Percentiles rank a stretch among this genome's conserved stretches.
Conservation (phyloP, 2,888 invertebrate species). For the Folsomia manolachei region DNA sequence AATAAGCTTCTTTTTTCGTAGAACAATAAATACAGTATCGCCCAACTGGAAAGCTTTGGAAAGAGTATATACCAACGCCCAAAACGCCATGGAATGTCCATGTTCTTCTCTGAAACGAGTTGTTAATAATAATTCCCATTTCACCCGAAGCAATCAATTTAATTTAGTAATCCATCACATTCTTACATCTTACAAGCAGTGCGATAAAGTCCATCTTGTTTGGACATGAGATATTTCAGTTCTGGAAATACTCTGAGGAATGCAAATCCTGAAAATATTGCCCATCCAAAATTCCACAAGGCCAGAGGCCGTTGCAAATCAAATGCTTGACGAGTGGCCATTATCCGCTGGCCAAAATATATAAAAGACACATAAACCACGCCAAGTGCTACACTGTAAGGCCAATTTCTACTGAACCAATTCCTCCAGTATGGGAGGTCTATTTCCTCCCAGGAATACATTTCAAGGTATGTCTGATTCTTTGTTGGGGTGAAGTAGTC, state of each 20-base stretch:
- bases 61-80: conserved; percentile 34
- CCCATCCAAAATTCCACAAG: conserved; percentile 39
- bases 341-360: conserved; percentile 26
- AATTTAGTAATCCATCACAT: not conserved
- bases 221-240: conserved; percentile 28
- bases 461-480: conserved; percentile 32
- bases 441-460: conserved; percentile 37
- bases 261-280: conserved; percentile 34
- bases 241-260: conserved; percentile 37
- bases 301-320: conserved; percentile 34
- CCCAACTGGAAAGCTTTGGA: conserved; percentile 34
- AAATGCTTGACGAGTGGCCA: conserved; percentile 34
- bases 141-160: not conserved
- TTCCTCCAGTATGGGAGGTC: conserved; percentile 39
- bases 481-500: conserved; percentile 31
- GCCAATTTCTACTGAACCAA: conserved; percentile 37
- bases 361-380: conserved; percentile 29
- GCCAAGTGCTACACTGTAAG: conserved; percentile 23
- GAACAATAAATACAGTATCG: conserved; percentile 38
- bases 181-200: conserved; percentile 38
- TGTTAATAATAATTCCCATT: not conserved
- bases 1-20: conserved; percentile 36
- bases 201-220: conserved; percentile 35
- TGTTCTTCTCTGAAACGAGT: conserved; percentile 29
- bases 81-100: conserved; percentile 38